Evolutionary conservation across 1,140 invertebrate genomes (phyloP), one percentile per base, ranked within the genome.

Genomic region (Drosophila pallidifrons): DNA sequence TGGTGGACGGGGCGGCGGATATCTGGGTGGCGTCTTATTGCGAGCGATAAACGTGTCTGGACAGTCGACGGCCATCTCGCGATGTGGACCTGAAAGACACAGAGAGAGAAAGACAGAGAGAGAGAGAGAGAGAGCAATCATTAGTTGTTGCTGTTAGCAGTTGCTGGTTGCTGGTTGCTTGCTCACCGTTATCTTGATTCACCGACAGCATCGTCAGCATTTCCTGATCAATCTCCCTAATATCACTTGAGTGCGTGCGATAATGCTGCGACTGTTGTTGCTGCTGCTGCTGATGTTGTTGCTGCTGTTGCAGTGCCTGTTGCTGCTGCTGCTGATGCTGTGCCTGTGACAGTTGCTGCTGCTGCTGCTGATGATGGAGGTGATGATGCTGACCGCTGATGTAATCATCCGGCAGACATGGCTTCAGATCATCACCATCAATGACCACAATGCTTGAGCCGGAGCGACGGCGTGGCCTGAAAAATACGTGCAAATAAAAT

Each of bases 51-150:
- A 99, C 88, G 96, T 96, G 91, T 99, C 98, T 86, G 99, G 99
- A 74, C 99, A 98, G 94, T 99, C 99, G 91, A 99, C 98, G 87
- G 99, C 97, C 97, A 99, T 98, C 95, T 99, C 99, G 91, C 97
- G 95, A 94, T 97, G 96, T 89, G 96, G 96, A 93, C 96, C 95
- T 95, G 55, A 25, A 25, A 25, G 3, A 20, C 20, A 20, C 20
- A 20, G 16, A 2, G 2, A 20, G 20, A 20, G 20, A 20, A 2
- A 20, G 20, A 20, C 1, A 20, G 16, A 20, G 16, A 20, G 20
- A 25, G 20, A 4, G 20, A 25, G 20, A 25, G 20, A 25, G 20
- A 25, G 20, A 25, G 20, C 20, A 25, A 25, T 25, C 20, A 25
- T 25, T 25, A 25, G 20, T 25, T 25, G 20, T 25, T 25, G 20